These are phyloP conservation scores for Epistrophe eligans DNA, from an alignment of 2,888 invertebrate genomes.

Conservation along the genomic window DNA sequence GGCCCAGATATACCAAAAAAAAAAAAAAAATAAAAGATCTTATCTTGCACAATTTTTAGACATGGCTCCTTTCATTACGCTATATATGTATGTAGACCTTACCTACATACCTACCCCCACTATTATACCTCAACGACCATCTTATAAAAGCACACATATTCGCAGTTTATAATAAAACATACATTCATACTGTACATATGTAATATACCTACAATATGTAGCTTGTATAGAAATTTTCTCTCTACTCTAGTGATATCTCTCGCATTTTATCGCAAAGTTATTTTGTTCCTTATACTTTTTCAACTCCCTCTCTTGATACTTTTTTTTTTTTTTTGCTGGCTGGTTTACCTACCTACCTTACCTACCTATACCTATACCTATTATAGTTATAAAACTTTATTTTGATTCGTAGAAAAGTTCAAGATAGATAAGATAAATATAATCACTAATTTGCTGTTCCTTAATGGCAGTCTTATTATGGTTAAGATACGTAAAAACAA, in stretches of 20 bases:
- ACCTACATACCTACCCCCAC: background rate
- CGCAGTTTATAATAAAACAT: slow-evolving; percentile 31
- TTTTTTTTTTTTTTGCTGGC: slow-evolving; percentile 1
- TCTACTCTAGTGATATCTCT: slow-evolving; percentile 57
- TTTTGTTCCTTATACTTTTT: slow-evolving; percentile 5
- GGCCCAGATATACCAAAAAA: slow-evolving; percentile 71
- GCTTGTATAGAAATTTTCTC: slow-evolving; percentile 16
- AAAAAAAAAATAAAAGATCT: slow-evolving; percentile 66
- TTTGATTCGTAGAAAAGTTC: slow-evolving; percentile 74
- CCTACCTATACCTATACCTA: slow-evolving; percentile 13
- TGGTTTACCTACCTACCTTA: background rate
- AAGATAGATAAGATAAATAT: slow-evolving; percentile 70
- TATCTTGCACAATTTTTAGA: slow-evolving; percentile 74
- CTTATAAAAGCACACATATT: slow-evolving; percentile 51
- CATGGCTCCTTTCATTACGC: slow-evolving; percentile 74
- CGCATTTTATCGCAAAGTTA: slow-evolving; percentile 71
- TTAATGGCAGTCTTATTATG: slow-evolving; percentile 55
- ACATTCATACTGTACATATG: background rate
- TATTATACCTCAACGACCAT: slow-evolving; percentile 40
- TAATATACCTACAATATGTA: too few relatives aligned
- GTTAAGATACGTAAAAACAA: slow-evolving; percentile 48
- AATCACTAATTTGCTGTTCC: slow-evolving; percentile 28
- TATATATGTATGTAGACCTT: slow-evolving; percentile 2
- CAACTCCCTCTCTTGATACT: slow-evolving; percentile 31
- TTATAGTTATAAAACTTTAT: slow-evolving; percentile 58